Base-by-base conservation (phyloP, 2,888 invertebrate species). In the Nephrocerus scutellatus region DNA sequence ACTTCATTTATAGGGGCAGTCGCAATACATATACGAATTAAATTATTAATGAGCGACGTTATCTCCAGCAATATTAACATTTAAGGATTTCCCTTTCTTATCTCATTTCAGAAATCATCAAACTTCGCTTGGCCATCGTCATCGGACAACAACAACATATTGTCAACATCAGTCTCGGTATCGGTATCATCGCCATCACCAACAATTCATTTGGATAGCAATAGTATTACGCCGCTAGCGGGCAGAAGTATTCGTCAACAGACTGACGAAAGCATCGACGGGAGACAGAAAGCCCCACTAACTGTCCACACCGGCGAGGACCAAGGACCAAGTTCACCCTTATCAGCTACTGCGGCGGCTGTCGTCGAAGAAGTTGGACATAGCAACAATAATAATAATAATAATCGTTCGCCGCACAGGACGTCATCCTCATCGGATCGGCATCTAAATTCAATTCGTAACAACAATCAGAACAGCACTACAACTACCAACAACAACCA, bases 71-170 rank as follows among this genome's bases (percentile, higher is more conserved):
- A n/a, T n/a, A n/a, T n/a, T n/a, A n/a, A n/a, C n/a, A n/a, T n/a
- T n/a, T n/a, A n/a, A n/a, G n/a, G n/a, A n/a, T 19, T 30, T 31
- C 9, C 24, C 21, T 39, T 14, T 40, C 42, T 10, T 20, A 21
- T 24, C 12, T 38, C 15, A 66, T 77, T 78, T 52, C 75, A 80
- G 80, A 81, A 80, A 72, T 74, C 75, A 43, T 73, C 74, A 59
- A 75, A 74, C 62, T 76, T 75, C 57, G 72, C 73, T 54, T 76
- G 76, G 76, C 73, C 74, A 43, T n/a, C n/a, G n/a, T n/a, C 8
- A 35, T 73, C 72, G 30, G 73, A 72, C 39, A 40, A 41, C 39
- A 44, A 52, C 43, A 36, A 47, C 41, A 39, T 20, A 36, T 33
- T 41, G 28, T 43, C 25, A 31, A 39, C 26, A 45, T 39, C 38